Evolutionary conservation across 2,113 vertebrate genomes (phyloP).

Genomic region (Rana temporaria): DNA sequence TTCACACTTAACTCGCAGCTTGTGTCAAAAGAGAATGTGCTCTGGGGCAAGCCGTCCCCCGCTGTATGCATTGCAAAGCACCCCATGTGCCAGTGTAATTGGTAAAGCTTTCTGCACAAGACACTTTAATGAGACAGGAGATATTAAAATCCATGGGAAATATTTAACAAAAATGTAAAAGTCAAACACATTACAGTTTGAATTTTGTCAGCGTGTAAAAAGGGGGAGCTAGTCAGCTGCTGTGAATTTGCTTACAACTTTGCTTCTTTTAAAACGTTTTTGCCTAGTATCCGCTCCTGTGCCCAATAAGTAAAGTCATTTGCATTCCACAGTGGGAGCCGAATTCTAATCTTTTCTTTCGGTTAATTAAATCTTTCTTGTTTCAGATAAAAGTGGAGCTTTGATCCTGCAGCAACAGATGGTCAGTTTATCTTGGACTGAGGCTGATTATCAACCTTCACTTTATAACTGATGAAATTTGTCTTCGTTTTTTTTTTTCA

Average conservation of each 20-base stretch:
- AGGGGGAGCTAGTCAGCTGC: background rate
- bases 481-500: slow-evolving; percentile 18
- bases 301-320: slow-evolving; percentile 13
- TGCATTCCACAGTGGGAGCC: slow-evolving; percentile 27
- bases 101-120: background rate
- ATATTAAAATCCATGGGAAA: background rate
- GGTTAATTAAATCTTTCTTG: slow-evolving; percentile 47
- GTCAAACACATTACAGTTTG: background rate
- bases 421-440: slow-evolving; percentile 27
- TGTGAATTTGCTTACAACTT: slow-evolving; percentile 6
- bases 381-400: slow-evolving; percentile 29
- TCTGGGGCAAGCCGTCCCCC: background rate
- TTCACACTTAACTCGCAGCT: background rate
- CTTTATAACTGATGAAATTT: slow-evolving; percentile 20
- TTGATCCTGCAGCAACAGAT: background rate
- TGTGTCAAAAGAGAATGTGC: slow-evolving; percentile 4
- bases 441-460: background rate
- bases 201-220: slow-evolving; percentile 49
- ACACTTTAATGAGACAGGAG: slow-evolving; percentile 6
- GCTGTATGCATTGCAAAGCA: background rate
- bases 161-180: fast-evolving
- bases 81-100: slow-evolving; percentile 8
- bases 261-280: fast-evolving
- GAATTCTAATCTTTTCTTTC: slow-evolving; percentile 17
- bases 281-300: slow-evolving; percentile 15